Percentiles rank a stretch among this genome's conserved stretches.
phyloP scores from a whole-genome alignment of 1,140 invertebrate species.

The Hyposmocoma kahamanoa region DNA sequence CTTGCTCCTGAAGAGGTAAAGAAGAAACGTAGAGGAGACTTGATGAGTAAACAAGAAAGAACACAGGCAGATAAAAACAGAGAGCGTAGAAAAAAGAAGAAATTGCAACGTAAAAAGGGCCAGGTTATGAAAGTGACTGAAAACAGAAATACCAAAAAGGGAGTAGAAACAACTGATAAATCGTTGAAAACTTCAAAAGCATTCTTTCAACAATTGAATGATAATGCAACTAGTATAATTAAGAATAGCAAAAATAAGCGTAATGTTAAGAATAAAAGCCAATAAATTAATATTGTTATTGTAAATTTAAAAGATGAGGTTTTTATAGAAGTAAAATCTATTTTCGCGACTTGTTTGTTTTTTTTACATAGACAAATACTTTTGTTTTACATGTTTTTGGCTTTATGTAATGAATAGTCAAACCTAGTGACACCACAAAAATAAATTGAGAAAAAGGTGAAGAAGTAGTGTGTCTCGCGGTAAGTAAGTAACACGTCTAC shows the following conservation, averaged over 20 bases:
- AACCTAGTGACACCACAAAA: too few species aligned
- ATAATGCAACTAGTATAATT: constrained; percentile 76
- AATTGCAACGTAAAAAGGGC: constrained; percentile 79
- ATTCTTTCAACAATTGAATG: constrained; percentile 88
- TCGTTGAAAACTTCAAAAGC: constrained; percentile 85
- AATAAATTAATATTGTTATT: constrained; percentile 23
- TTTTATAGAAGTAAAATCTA: neutral
- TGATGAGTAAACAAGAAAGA: constrained; percentile 87
- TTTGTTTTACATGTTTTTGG: constrained; percentile 8
- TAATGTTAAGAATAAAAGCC: constrained; percentile 53
- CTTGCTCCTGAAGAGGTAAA: constrained; percentile 96
- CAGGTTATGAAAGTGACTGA: constrained; percentile 75
- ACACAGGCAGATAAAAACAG: constrained; percentile 92
- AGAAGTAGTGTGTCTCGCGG: too few species aligned
- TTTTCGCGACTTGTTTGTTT: too few species aligned
- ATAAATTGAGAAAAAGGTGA: too few species aligned
- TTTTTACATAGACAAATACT: too few species aligned
- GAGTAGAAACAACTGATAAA: constrained; percentile 60
- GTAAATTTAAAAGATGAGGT: too few species aligned
- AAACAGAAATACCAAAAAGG: constrained; percentile 77
- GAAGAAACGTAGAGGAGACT: constrained; percentile 83
- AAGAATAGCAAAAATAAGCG: constrained; percentile 50
- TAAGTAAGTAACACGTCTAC: too few species aligned
- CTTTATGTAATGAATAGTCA: too few species aligned
- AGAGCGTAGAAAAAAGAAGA: constrained; percentile 91